A percentile compares a stretch with the other conserved stretches of the same genome.
phyloP scores from a whole-genome alignment of 2,888 invertebrate genomes.

The Euclidia mi region DNA sequence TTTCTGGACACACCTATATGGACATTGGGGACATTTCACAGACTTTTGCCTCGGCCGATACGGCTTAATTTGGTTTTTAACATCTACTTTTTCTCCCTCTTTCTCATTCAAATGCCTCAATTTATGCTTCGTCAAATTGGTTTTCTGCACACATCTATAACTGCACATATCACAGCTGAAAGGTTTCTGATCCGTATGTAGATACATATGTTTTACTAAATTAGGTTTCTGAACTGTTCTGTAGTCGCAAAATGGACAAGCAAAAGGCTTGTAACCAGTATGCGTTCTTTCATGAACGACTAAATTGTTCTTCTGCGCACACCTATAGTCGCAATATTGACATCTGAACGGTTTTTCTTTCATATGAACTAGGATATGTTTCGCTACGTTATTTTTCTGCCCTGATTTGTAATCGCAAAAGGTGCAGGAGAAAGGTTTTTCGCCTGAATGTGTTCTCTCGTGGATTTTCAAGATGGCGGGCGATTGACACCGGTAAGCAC shows the following conservation, averaged over 20 bases:
- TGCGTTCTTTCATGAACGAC: conserved; percentile 87
- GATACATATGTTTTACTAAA: conserved; percentile 87
- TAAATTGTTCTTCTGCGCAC: conserved; percentile 87
- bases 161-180: conserved; percentile 86
- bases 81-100: conserved; percentile 70
- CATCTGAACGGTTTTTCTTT: conserved; percentile 87
- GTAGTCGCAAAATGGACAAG: conserved; percentile 86
- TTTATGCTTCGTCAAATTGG: conserved; percentile 85
- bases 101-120: conserved; percentile 84
- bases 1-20: conserved; percentile 84
- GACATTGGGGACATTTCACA: conserved; percentile 80
- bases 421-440: conserved; percentile 84
- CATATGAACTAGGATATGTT: conserved; percentile 88
- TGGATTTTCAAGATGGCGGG: conserved; percentile 87
- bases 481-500: conserved; percentile 85
- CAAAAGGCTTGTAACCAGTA: conserved; percentile 87
- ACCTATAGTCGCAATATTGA: conserved; percentile 86
- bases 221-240: conserved; percentile 87
- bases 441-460: conserved; percentile 85
- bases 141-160: conserved; percentile 86
- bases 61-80: conserved; percentile 75
- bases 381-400: conserved; percentile 87
- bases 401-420: conserved; percentile 88
- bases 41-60: conserved; percentile 83
- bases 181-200: conserved; percentile 87